A percentile compares a stretch with the other conserved stretches of the same genome.
These are phyloP conservation scores for Agelastica alni DNA, from an alignment of 2,888 invertebrate genomes.

Conservation along the genomic window DNA sequence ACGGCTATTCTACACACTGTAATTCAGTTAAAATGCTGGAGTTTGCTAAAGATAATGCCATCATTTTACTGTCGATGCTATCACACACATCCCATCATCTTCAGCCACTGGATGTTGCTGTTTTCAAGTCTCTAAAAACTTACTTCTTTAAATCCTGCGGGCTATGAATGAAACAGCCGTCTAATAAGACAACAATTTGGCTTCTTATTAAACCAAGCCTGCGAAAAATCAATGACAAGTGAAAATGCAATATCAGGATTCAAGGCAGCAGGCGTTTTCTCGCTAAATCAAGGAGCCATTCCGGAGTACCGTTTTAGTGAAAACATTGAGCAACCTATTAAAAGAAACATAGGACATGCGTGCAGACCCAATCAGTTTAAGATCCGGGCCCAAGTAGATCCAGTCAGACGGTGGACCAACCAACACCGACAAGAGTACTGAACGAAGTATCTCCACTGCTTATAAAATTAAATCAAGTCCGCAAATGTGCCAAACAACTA, in stretches of 20 bases:
- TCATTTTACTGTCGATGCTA: not conserved
- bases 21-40: conserved; percentile 7
- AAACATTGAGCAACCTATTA: not conserved
- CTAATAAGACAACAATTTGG: not conserved
- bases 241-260: conserved; percentile 7
- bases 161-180: not conserved
- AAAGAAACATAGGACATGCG: too few species aligned
- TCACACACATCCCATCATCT: conserved; percentile 1
- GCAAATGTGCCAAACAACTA: not conserved
- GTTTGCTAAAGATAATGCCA: not conserved
- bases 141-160: not conserved
- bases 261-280: not conserved
- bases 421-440: not conserved
- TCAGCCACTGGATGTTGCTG: not conserved
- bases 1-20: conserved; percentile 5
- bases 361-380: too few species aligned
- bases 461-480: not conserved
- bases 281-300: not conserved
- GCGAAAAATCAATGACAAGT: not conserved
- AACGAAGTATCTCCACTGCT: not conserved
- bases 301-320: not conserved
- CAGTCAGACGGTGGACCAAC: not conserved
- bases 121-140: conserved; percentile 1
- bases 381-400: not conserved
- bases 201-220: not conserved